Conservation (phyloP, 2,888 invertebrate genomes). For the Harpagoxenus sublaevis region DNA sequence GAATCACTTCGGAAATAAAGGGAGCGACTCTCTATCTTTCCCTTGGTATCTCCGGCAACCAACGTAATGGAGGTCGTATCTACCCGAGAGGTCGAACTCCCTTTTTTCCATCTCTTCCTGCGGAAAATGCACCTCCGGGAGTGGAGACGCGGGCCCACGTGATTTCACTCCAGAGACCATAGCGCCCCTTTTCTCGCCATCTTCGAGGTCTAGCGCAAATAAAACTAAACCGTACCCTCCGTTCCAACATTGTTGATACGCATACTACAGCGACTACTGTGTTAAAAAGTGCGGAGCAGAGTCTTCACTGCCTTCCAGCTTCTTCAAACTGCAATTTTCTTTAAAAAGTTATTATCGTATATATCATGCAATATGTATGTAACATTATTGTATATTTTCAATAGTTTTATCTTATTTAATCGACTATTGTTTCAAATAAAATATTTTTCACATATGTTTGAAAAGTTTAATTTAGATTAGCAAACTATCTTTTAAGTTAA, state of each 20-base stretch:
- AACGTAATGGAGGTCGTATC: conserved; percentile 35
- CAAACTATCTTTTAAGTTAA: background rate
- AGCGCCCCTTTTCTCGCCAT: conserved; percentile 30
- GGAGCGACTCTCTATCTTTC: conserved; percentile 24
- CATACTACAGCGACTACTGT: background rate
- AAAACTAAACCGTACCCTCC: conserved; percentile 28
- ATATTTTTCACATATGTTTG: background rate
- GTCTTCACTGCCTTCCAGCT: background rate
- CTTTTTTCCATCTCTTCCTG: conserved; percentile 35
- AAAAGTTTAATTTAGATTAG: background rate
- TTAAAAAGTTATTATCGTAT: background rate
- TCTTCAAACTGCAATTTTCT: background rate
- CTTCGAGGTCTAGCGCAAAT: conserved; percentile 19
- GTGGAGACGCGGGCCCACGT: conserved; percentile 2
- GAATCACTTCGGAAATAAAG: conserved; percentile 42
- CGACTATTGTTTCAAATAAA: background rate
- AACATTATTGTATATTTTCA: background rate
- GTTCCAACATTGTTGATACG: background rate
- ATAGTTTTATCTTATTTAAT: background rate
- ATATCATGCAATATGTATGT: background rate
- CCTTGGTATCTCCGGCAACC: conserved; percentile 18
- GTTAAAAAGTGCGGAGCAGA: conserved; percentile 3
- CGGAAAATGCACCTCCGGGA: conserved; percentile 52
- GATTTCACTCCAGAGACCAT: conserved; percentile 50
- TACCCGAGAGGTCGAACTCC: conserved; percentile 21